Evolutionary conservation across 2,113 vertebrate species (phyloP), one percentile per base, ranked within the genome.

Genomic region (Channa maculata): DNA sequence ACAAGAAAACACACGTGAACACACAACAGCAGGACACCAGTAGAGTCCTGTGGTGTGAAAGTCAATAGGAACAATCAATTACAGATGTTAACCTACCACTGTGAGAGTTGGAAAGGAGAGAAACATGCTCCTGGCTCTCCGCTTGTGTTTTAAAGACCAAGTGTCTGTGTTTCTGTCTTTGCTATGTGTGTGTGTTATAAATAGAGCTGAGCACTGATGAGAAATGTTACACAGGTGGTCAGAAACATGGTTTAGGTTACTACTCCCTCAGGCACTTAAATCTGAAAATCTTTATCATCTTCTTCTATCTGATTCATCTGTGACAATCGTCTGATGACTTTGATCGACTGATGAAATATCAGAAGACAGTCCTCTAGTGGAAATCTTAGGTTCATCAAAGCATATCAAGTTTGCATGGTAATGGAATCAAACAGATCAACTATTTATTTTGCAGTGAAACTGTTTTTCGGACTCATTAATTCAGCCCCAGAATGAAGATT

Each of bases 181-280:
- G 54, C 3, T 64, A 59, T 65, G 71, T 67, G 63, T 82, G 58
- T 66, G 64, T 76, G 75, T 84, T 90, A 91, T 86, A 80, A 89
- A 92, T 91, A 91, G 87, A 84, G 58, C 71, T 2, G 15, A 36
- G 73, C 0, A 33, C 71, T 58, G 72, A 65, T 74, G 14, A 82
- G 86, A 84, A 80, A 90, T 83, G 80, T 72, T 72, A 71, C 80
- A 77, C 76, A 61, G 76, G 73, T 83, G 80, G 82, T 84, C 72
- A 68, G 77, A 66, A 55, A 80, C 81, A 65, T 36, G 86, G 83
- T 80, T 86, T 86, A 68, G 15, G 50, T 91, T 84, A 86, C 86
- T 39, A 58, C 1, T 8, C 2, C 10, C 52, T 65, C 41, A 8
- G 39, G 6, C 36, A 6, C 45, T 66, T 50, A 38, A 6, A 58